Evolutionary conservation across 2,797 vertebrate species (phyloP).

Genomic region (Rousettus madagascariensis): DNA sequence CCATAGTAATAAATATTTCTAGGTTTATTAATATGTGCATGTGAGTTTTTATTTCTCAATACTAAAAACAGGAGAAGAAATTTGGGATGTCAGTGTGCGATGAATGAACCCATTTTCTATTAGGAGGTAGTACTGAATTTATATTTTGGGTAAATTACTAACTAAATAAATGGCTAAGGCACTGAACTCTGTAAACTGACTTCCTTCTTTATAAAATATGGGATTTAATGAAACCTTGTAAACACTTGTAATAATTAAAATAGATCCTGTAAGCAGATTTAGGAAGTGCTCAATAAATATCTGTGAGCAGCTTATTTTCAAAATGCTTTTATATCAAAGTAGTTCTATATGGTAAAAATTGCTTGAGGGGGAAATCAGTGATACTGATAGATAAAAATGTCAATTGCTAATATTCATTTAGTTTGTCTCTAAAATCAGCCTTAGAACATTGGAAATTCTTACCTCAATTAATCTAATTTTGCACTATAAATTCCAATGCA

Average conservation of each 20-base stretch:
- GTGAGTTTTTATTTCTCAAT: background rate
- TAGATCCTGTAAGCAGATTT: background rate
- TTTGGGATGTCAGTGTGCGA: background rate
- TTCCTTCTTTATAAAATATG: background rate
- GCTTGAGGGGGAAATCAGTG: background rate
- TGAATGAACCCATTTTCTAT: background rate
- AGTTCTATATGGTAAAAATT: background rate
- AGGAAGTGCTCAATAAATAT: background rate
- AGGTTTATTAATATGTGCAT: background rate
- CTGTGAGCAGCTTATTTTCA: background rate
- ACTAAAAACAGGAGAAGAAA: background rate
- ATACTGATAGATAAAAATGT: background rate
- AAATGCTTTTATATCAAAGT: background rate
- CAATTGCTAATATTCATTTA: background rate
- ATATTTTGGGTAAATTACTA: background rate
- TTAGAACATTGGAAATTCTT: background rate
- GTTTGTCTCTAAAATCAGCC: background rate
- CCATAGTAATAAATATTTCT: background rate
- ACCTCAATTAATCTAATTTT: background rate
- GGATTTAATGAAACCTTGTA: background rate
- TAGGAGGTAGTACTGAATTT: background rate
- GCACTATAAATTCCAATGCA: background rate
- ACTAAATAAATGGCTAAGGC: background rate
- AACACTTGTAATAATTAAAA: background rate
- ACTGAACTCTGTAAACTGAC: background rate